phyloP scores from a whole-genome alignment of 2,113 vertebrate genomes.

The Cyanoramphus novaezelandiae region DNA sequence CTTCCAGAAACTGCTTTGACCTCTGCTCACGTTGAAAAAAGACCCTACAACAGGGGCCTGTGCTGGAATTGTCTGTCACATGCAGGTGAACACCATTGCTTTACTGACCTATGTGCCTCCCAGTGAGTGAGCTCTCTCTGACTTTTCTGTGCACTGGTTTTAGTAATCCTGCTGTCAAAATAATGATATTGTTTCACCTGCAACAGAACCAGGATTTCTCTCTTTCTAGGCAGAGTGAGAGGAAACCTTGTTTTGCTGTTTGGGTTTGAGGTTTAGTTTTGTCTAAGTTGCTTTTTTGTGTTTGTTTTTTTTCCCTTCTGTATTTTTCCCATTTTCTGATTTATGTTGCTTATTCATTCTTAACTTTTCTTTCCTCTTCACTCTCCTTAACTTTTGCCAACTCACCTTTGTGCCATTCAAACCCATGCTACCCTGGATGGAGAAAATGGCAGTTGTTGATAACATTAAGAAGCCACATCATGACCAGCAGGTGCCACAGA shows the following conservation, averaged over 20 bases:
- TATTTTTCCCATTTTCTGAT: neutral
- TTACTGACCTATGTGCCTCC: neutral
- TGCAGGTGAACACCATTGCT: neutral
- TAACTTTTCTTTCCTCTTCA: neutral
- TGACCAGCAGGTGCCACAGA: neutral
- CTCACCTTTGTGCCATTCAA: neutral
- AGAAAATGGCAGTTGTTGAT: neutral
- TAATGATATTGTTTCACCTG: neutral
- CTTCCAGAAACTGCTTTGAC: neutral
- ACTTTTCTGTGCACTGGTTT: neutral
- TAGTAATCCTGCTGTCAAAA: neutral
- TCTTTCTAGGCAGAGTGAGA: neutral
- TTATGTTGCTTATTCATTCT: neutral
- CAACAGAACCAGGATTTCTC: neutral
- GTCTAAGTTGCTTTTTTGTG: neutral
- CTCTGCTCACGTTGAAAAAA: neutral
- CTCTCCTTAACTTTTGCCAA: neutral
- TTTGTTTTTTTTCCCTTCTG: neutral
- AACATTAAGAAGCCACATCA: neutral
- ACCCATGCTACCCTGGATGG: neutral
- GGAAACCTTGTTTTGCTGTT: neutral
- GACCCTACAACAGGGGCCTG: neutral
- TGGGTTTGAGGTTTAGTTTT: neutral
- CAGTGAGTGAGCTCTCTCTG: neutral
- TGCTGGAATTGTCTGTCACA: neutral